Evolutionary conservation across 2,113 vertebrate genomes (phyloP).

Genomic region (Pseudorectes ferrugineus): DNA sequence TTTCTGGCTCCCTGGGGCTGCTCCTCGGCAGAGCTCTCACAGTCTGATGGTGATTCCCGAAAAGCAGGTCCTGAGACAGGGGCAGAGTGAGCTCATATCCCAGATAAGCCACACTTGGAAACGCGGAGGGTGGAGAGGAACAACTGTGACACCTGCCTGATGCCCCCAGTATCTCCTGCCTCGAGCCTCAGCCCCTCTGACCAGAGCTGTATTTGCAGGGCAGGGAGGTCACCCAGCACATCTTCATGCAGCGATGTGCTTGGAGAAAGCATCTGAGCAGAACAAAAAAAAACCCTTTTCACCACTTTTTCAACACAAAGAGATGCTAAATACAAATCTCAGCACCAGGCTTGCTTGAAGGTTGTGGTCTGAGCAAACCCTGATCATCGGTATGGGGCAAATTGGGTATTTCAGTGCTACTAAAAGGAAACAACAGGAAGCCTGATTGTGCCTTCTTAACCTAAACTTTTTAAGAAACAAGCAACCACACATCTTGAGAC

Average conservation of each 20-base stretch:
- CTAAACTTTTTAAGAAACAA: neutral
- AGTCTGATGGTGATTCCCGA: neutral
- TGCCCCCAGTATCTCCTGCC: neutral
- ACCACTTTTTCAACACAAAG: neutral
- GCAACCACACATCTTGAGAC: neutral
- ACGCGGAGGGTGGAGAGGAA: neutral
- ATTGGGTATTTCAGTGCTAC: neutral
- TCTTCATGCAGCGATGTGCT: neutral
- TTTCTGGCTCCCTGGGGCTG: neutral
- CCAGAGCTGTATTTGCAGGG: neutral
- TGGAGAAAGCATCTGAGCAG: neutral
- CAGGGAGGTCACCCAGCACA: neutral
- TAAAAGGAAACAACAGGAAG: neutral
- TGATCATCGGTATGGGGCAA: rapidly evolving
- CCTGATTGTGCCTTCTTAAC: neutral
- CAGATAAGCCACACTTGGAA: neutral
- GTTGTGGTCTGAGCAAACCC: neutral
- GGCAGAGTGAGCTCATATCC: neutral
- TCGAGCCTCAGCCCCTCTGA: neutral
- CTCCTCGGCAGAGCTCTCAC: neutral
- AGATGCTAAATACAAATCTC: neutral
- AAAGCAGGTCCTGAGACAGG: neutral
- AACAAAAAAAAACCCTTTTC: neutral
- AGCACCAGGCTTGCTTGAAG: neutral
- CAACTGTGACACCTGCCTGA: too few species aligned